Conservation (phyloP, 2,113 vertebrate genomes). For the Gallinago media region DNA sequence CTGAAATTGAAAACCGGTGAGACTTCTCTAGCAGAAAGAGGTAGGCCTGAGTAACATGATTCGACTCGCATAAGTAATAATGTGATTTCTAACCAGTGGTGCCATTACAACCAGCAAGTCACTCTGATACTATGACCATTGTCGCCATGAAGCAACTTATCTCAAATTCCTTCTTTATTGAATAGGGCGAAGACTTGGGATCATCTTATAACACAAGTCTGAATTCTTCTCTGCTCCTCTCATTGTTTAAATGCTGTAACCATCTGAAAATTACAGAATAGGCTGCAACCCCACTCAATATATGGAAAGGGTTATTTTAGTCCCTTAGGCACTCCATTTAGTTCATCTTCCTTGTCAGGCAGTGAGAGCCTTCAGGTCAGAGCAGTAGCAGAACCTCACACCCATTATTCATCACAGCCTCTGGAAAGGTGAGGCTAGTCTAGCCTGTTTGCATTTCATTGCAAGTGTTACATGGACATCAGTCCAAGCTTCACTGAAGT, state of each 20-base stretch:
- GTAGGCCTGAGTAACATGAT: neutral
- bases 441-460: neutral
- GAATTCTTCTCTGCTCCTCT: neutral
- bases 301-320: neutral
- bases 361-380: neutral
- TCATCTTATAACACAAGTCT: neutral
- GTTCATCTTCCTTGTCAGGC: neutral
- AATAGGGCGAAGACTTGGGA: neutral
- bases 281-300: neutral
- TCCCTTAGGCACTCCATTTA: neutral
- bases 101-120: neutral
- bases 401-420: neutral
- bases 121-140: neutral
- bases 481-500: neutral
- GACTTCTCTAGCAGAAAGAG: neutral
- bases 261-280: neutral
- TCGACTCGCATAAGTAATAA: neutral
- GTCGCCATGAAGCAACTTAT: neutral
- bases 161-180: neutral
- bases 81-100: neutral
- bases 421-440: neutral
- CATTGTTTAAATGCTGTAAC: neutral
- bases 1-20: conserved; percentile 19
- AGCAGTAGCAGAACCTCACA: neutral
- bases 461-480: neutral